These are phyloP conservation scores for Fopius arisanus DNA, from an alignment of 1,140 invertebrate genomes.

Conservation along the genomic window DNA sequence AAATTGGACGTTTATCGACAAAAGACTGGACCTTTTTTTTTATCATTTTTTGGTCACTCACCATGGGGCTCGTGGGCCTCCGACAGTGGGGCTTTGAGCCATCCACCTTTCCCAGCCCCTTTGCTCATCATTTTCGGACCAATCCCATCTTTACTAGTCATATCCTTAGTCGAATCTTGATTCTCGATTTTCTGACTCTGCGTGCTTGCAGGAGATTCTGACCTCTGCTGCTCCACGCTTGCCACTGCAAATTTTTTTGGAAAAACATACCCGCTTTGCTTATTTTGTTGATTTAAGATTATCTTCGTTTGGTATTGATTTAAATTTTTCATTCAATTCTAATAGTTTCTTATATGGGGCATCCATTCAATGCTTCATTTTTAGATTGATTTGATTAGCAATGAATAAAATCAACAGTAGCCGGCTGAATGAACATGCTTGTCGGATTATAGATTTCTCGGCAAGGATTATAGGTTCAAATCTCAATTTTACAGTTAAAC, in stretches of 20 bases:
- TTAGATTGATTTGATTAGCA: too few relatives aligned
- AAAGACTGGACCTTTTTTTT: constrained; percentile 47
- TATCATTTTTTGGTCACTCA: constrained; percentile 55
- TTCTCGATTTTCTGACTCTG: constrained; percentile 62
- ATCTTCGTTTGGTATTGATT: neutral
- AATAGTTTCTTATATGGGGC: too few relatives aligned
- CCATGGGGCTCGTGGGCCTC: constrained; percentile 68
- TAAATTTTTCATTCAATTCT: too few relatives aligned
- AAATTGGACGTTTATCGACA: constrained; percentile 45
- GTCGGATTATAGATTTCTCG: too few relatives aligned
- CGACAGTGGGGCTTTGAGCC: constrained; percentile 63
- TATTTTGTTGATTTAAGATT: neutral
- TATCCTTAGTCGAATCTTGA: constrained; percentile 62
- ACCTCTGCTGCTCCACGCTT: constrained; percentile 63
- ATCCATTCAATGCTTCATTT: too few relatives aligned
- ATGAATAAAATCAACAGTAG: too few relatives aligned
- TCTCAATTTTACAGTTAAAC: too few relatives aligned
- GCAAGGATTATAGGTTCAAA: too few relatives aligned
- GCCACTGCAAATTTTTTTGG: constrained; percentile 62
- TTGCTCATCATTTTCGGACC: constrained; percentile 62
- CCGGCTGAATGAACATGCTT: too few relatives aligned
- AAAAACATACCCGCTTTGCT: constrained; percentile 41
- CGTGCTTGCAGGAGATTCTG: constrained; percentile 61
- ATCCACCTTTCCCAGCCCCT: constrained; percentile 65
- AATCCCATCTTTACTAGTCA: constrained; percentile 64